A percentile compares a stretch with the other conserved stretches of the same genome.
These are phyloP conservation scores for Conus betulinus DNA, from an alignment of 1,140 invertebrate species.

Conservation along the genomic window DNA sequence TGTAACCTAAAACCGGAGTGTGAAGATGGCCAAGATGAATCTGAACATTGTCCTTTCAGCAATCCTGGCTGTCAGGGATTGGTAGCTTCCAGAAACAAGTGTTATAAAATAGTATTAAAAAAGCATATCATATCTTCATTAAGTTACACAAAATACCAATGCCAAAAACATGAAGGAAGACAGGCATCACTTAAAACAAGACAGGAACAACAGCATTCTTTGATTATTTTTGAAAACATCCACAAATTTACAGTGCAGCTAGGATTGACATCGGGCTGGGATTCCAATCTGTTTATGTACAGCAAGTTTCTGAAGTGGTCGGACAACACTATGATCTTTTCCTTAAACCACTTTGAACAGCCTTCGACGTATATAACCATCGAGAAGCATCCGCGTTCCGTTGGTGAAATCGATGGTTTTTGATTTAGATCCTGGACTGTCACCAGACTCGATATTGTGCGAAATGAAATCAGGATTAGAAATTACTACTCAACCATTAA, in stretches of 20 bases:
- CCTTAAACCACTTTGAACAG: not conserved
- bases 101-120: not conserved
- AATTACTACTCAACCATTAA: not conserved
- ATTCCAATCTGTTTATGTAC: not conserved
- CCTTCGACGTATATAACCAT: not conserved
- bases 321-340: not conserved
- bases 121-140: not conserved
- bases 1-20: slow-evolving; percentile 25
- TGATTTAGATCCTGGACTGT: not conserved
- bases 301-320: not conserved
- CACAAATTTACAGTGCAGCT: not conserved
- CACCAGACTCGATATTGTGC: not conserved
- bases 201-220: not conserved
- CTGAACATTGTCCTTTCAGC: slow-evolving; percentile 7
- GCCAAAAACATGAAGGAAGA: not conserved
- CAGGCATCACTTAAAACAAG: not conserved
- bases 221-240: not conserved
- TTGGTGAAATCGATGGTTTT: not conserved
- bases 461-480: not conserved
- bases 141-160: not conserved
- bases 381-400: not conserved
- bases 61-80: not conserved
- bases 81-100: not conserved
- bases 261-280: not conserved
- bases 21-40: not conserved